Conservation (phyloP, 2,797 vertebrate genomes). For the Chromis chromis region DNA sequence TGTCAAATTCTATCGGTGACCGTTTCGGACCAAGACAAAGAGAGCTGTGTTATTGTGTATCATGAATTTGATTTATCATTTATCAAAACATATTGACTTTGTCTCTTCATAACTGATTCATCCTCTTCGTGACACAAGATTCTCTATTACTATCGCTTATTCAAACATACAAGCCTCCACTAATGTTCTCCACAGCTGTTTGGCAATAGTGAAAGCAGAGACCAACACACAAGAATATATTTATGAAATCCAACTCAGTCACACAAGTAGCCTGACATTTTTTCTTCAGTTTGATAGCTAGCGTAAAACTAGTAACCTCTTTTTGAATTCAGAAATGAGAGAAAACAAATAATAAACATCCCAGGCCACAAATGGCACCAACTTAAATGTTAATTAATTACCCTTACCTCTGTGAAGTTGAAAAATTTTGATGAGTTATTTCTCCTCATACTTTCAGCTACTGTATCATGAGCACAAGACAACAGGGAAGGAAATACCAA, state of each 20-base stretch:
- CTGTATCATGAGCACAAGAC: constrained; percentile 43
- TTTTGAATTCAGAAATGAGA: background rate
- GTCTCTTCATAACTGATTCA: background rate
- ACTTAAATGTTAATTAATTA: background rate
- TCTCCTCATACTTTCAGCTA: constrained; percentile 63
- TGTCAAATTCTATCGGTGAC: constrained; percentile 13
- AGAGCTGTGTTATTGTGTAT: background rate
- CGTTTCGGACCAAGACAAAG: constrained; percentile 1
- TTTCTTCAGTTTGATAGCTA: background rate
- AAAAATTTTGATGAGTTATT: constrained; percentile 75
- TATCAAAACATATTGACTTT: background rate
- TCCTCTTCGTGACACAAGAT: background rate
- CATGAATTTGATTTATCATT: background rate
- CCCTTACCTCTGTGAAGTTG: constrained; percentile 77
- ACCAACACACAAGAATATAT: background rate
- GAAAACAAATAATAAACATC: background rate
- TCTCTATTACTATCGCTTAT: background rate
- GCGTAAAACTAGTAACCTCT: background rate
- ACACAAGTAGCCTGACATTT: background rate
- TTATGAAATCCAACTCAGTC: background rate
- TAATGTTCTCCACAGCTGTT: background rate
- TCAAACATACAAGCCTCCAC: constrained; percentile 3
- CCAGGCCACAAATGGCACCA: background rate
- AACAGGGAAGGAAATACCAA: constrained; percentile 64
- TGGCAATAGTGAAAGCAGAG: background rate